Conservation (phyloP, 2,113 vertebrate genomes). For the Numenius arquata region DNA sequence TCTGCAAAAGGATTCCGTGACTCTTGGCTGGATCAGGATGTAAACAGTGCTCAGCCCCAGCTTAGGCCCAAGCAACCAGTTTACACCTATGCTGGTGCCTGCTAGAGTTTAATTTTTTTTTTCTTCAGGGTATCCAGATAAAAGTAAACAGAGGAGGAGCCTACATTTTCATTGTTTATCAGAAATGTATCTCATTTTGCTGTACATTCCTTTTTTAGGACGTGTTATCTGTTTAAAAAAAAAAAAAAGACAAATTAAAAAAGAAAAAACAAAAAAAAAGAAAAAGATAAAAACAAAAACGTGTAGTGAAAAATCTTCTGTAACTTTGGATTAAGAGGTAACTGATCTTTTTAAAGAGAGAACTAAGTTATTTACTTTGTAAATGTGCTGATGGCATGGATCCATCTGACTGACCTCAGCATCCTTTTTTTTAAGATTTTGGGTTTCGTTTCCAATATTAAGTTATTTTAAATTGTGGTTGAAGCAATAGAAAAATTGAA, state of each 20-base stretch:
- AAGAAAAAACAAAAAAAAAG: not conserved
- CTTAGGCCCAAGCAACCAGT: not conserved
- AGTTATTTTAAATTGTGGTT: constrained; percentile 97
- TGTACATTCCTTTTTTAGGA: constrained; percentile 84
- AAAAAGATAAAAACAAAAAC: not conserved
- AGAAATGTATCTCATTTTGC: constrained; percentile 76
- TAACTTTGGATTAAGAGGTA: constrained; percentile 92
- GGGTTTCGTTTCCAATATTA: constrained; percentile 81
- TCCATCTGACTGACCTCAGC: constrained; percentile 85
- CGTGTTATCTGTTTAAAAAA: constrained; percentile 80
- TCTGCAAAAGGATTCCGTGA: constrained; percentile 25
- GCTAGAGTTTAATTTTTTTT: not conserved
- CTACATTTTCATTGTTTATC: constrained; percentile 71
- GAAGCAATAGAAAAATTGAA: constrained; percentile 99
- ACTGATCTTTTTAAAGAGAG: constrained; percentile 81
- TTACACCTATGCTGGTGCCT: not conserved
- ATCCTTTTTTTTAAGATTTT: constrained; percentile 61
- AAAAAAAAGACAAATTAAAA: not conserved
- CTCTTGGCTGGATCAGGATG: constrained; percentile 34
- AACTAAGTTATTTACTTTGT: constrained; percentile 89
- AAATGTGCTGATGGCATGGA: constrained; percentile 82
- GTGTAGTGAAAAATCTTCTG: constrained; percentile 93
- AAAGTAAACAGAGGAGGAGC: constrained; percentile 66
- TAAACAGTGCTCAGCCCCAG: not conserved
- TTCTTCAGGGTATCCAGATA: constrained; percentile 53